phyloP scores from a whole-genome alignment of 2,797 vertebrate genomes.

The Balearica regulorum region DNA sequence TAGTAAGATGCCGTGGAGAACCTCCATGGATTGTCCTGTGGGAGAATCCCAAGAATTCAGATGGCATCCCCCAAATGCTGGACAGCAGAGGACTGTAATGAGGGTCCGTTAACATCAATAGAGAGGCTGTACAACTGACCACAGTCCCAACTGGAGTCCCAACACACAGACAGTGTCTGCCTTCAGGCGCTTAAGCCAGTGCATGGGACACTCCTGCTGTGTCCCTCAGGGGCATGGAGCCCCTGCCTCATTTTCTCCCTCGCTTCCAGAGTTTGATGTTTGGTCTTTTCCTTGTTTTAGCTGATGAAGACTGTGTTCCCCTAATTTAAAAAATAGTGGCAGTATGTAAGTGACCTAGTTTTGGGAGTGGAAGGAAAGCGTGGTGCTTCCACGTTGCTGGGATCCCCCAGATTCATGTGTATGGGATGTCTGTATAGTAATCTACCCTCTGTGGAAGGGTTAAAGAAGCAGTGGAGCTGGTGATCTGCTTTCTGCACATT shows the following conservation, averaged over 20 bases:
- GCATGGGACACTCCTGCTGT: fast-evolving
- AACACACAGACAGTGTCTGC: fast-evolving
- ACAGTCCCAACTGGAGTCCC: neutral
- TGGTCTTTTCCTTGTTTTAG: neutral
- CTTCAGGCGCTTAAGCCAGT: neutral
- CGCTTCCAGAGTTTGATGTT: neutral
- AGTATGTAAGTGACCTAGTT: neutral
- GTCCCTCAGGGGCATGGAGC: neutral
- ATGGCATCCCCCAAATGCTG: neutral
- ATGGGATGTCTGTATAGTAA: neutral
- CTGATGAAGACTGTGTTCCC: neutral
- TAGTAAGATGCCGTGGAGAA: neutral
- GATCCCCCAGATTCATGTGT: neutral
- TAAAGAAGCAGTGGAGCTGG: neutral
- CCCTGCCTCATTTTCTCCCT: neutral
- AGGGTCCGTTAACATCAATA: neutral
- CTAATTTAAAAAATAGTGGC: neutral
- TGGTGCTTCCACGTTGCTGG: neutral
- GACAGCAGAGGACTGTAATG: neutral
- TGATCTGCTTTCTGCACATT: neutral
- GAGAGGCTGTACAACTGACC: neutral
- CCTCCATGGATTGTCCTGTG: neutral
- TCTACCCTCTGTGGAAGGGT: neutral
- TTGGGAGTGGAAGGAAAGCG: neutral
- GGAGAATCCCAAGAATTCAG: neutral